Evolutionary conservation across 2,888 invertebrate genomes (phyloP), one percentile per base, ranked within the genome.

Genomic region (Erebia aethiops): DNA sequence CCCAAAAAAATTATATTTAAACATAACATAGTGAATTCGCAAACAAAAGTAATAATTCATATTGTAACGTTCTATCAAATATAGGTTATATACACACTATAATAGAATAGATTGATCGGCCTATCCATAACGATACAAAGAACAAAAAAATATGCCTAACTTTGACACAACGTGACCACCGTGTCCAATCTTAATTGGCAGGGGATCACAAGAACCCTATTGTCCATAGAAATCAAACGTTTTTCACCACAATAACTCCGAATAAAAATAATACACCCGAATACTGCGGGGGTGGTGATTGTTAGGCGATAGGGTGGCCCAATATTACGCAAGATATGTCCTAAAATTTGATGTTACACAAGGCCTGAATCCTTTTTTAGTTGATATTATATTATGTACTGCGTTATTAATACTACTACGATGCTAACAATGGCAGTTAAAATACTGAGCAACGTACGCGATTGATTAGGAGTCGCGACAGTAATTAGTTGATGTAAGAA

Each of bases 151-250:
- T 80, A 76, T 87, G 85, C 88, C 87, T 80, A 84, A 85, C 79
- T 88, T 86, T 88, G 91, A 89, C 88, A 85, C 82, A 81, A 79
- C 83, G 80, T 90, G 92, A 92, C 92, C 93, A 87, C 91, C 91
- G 88, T 88, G 88, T 80, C 91, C 85, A 81, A 92, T 87, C 80
- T 88, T 92, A 92, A 93, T 93, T 93, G 93, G 92, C 92, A 91
- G 91, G 93, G 93, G 92, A 87, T 84, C 79, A 76, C 52, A 41
- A 76, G 76, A 79, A 80, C 87, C 76, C 87, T 83, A 88, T 84
- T 84, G 83, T 86, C 77, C 76, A 84, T 84, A 79, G 86, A 86
- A 90, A 85, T 86, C 78, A 81, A 83, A 79, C 86, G 84, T 87
- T 90, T 88, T 91, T 83, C 83, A 81, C 82, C 79, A 88, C 83